Evolutionary conservation across 1,140 invertebrate genomes (phyloP).

Genomic region (Trinorchestia longiramus): DNA sequence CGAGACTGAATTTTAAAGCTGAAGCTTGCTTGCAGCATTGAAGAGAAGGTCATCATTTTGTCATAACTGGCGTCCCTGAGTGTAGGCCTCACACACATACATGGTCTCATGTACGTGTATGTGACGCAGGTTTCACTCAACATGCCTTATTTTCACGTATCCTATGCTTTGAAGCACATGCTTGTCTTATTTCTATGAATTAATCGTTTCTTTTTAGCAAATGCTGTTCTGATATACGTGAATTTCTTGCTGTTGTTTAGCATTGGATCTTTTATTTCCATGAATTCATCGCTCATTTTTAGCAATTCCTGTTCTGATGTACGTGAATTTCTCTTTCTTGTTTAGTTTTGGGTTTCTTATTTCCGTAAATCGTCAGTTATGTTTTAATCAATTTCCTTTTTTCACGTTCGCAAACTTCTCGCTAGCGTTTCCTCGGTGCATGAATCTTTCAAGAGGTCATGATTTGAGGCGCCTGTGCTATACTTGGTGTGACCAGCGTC

Average conservation of each 20-base stretch:
- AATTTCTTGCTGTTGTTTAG: too few relatives aligned
- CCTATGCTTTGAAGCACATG: background rate
- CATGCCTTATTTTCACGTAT: background rate
- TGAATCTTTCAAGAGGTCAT: background rate
- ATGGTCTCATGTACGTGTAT: background rate
- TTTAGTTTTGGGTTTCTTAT: too few relatives aligned
- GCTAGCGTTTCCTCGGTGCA: background rate
- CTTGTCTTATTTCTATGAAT: background rate
- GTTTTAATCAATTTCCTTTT: too few relatives aligned
- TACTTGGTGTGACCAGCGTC: too few relatives aligned
- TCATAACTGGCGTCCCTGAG: background rate
- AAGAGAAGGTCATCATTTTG: background rate
- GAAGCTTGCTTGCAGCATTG: background rate
- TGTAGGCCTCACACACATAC: background rate
- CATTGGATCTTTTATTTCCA: too few relatives aligned
- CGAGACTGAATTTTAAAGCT: background rate
- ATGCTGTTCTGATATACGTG: too few relatives aligned
- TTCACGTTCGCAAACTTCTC: too few relatives aligned
- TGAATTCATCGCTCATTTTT: too few relatives aligned
- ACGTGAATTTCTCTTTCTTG: too few relatives aligned
- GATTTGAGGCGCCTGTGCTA: background rate
- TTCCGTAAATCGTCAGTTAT: too few relatives aligned
- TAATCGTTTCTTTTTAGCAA: too few relatives aligned
- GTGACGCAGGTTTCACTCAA: background rate
- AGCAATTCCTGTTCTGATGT: too few relatives aligned